Evolutionary conservation across 2,797 vertebrate species (phyloP).

Genomic region (Leontocebus nigricollis): DNA sequence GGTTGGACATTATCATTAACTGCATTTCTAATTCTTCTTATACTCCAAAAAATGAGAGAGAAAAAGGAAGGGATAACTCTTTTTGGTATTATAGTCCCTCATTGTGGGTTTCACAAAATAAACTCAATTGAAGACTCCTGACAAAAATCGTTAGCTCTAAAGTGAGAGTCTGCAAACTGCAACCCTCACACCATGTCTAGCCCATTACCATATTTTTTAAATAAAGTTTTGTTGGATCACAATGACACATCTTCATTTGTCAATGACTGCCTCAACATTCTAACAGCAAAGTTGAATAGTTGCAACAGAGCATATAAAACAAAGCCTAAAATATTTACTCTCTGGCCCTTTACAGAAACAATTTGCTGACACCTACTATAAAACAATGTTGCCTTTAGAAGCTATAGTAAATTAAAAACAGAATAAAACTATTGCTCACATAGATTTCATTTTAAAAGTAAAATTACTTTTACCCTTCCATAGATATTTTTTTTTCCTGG

Average conservation of each 20-base stretch:
- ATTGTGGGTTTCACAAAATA: background rate
- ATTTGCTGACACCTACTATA: background rate
- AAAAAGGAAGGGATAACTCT: background rate
- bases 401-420: background rate
- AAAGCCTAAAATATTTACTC: background rate
- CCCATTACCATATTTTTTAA: background rate
- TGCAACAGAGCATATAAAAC: background rate
- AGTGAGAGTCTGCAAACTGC: background rate
- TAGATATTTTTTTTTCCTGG: background rate
- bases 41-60: background rate
- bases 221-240: background rate
- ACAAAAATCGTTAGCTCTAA: background rate
- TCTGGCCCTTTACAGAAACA: background rate
- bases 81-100: background rate
- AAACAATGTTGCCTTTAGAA: background rate
- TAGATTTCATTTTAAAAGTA: conserved; percentile 49
- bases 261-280: background rate
- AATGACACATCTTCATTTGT: background rate
- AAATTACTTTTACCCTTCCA: conserved; percentile 1
- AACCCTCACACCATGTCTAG: background rate
- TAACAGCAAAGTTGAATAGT: background rate
- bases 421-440: background rate
- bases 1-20: conserved; percentile 22
- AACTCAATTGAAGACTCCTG: background rate
- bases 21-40: background rate